These are phyloP conservation scores for Oenanthe melanoleuca DNA, from an alignment of 2,113 vertebrate genomes.

Conservation along the genomic window DNA sequence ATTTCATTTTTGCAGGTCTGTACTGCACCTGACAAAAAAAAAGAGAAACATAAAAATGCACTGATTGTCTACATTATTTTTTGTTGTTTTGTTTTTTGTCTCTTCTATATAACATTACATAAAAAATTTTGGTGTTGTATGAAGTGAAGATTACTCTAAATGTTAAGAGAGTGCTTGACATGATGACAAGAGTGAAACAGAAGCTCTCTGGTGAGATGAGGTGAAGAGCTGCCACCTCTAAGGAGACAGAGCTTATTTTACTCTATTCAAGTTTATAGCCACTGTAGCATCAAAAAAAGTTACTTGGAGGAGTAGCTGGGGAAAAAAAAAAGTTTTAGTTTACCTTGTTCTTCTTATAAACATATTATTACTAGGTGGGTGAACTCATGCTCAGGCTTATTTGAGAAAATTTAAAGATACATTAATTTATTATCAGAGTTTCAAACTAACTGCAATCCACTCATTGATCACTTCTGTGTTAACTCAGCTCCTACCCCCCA, in stretches of 20 bases:
- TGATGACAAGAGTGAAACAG: background rate
- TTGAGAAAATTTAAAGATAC: background rate
- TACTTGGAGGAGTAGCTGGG: background rate
- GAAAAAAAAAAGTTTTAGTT: background rate
- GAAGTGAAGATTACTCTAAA: background rate
- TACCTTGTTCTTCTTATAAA: background rate
- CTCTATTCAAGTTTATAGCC: background rate
- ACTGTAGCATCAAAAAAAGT: background rate
- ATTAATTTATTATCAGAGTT: background rate
- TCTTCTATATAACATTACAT: background rate
- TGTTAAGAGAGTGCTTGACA: background rate
- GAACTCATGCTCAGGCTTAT: background rate
- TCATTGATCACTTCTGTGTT: background rate
- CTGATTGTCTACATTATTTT: background rate
- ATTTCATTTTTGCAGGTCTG: background rate
- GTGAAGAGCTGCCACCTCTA: background rate
- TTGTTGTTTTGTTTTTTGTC: background rate
- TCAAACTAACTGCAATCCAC: background rate
- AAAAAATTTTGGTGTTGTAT: background rate
- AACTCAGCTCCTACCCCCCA: background rate
- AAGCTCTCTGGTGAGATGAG: background rate
- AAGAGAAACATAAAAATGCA: background rate
- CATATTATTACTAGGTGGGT: background rate
- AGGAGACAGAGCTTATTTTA: background rate
- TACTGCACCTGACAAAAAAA: background rate